Conservation (phyloP, 2,888 invertebrate genomes). For the Latrodectus hesperus region DNA sequence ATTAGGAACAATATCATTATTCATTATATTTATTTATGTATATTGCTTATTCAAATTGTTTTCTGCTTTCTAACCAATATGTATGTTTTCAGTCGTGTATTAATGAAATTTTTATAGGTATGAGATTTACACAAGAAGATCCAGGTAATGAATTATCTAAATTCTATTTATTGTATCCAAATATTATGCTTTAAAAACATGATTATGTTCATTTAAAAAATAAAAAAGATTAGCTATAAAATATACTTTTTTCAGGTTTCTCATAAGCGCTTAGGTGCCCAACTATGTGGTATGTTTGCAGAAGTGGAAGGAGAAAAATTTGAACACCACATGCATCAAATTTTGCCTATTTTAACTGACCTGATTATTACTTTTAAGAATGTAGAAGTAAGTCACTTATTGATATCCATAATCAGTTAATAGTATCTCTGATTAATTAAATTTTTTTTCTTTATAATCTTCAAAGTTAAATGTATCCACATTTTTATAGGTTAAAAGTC, state of each 20-base stretch:
- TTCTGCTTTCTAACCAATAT: too few relatives aligned
- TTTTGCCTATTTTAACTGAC: slow-evolving; percentile 80
- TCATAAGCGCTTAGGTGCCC: slow-evolving; percentile 83
- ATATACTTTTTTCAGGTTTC: slow-evolving; percentile 72
- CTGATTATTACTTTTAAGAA: slow-evolving; percentile 75
- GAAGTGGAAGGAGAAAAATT: slow-evolving; percentile 84
- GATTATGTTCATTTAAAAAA: too few relatives aligned
- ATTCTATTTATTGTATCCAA: too few relatives aligned
- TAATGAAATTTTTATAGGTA: too few relatives aligned
- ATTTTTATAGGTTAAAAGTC: slow-evolving; percentile 60
- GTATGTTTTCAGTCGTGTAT: too few relatives aligned
- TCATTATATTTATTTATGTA: too few relatives aligned
- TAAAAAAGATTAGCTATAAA: too few relatives aligned
- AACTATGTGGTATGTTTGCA: slow-evolving; percentile 86
- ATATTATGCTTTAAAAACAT: too few relatives aligned
- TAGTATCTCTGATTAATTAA: background rate
- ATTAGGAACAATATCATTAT: too few relatives aligned
- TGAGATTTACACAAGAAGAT: too few relatives aligned
- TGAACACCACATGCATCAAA: slow-evolving; percentile 79
- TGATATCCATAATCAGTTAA: background rate
- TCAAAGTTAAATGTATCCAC: background rate
- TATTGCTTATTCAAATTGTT: too few relatives aligned
- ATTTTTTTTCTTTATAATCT: background rate
- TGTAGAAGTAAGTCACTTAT: slow-evolving; percentile 67
- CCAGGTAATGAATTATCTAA: too few relatives aligned